These are phyloP conservation scores for Drosophila testacea DNA, from an alignment of 2,888 invertebrate genomes.

Conservation along the genomic window DNA sequence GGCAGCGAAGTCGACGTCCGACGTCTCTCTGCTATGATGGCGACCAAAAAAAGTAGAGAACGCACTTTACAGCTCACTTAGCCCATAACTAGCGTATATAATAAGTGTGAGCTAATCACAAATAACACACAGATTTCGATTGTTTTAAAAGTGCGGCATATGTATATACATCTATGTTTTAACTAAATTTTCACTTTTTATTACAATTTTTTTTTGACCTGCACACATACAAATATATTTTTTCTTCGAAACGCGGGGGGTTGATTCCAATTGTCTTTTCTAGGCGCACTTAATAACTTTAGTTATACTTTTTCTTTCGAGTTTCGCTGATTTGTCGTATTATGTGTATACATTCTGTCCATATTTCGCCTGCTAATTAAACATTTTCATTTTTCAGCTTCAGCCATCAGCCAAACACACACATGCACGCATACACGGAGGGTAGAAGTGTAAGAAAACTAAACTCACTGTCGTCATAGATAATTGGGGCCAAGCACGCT, in stretches of 20 bases:
- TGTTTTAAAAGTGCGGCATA: conserved; percentile 6
- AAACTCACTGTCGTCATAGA: conserved; percentile 79
- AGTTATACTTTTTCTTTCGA: conserved; percentile 17
- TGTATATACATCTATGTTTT: conserved; percentile 15
- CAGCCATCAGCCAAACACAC: conserved; percentile 71
- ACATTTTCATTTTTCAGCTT: conserved; percentile 67
- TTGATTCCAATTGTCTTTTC: conserved; percentile 65
- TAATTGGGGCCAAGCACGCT: conserved; percentile 62
- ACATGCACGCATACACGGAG: conserved; percentile 57
- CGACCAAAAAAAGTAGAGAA: conserved; percentile 71
- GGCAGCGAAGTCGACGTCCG: conserved; percentile 37
- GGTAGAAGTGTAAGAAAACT: conserved; percentile 57
- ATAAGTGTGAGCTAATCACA: conserved; percentile 35
- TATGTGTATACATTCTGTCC: conserved; percentile 42
- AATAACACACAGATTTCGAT: conserved; percentile 20
- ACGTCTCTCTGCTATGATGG: conserved; percentile 71
- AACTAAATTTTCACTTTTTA: conserved; percentile 64
- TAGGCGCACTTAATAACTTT: conserved; percentile 38
- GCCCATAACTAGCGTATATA: conserved; percentile 24
- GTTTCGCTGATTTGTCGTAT: conserved; percentile 28
- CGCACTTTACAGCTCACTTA: conserved; percentile 71
- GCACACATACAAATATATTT: conserved; percentile 67
- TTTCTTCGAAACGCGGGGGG: conserved; percentile 72
- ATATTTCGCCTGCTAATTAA: conserved; percentile 74
- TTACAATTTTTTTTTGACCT: conserved; percentile 47